phyloP scores from a whole-genome alignment of 2,888 invertebrate species.

The Carcina quercana region DNA sequence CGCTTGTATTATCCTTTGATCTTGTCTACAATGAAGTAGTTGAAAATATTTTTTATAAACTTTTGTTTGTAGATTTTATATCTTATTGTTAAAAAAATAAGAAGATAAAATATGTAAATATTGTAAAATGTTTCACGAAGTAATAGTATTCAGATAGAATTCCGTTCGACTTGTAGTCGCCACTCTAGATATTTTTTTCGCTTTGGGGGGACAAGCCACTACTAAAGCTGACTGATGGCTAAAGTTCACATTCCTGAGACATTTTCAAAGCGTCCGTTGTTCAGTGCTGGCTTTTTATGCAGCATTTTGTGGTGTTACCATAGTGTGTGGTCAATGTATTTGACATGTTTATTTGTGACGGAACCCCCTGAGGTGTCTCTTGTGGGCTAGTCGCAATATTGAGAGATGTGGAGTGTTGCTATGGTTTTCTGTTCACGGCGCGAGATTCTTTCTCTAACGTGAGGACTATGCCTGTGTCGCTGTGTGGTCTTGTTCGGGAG shows the following conservation, averaged over 20 bases:
- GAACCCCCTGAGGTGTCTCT: slow-evolving; percentile 37
- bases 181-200: too few species aligned
- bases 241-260: neutral
- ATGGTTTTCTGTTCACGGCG: slow-evolving; percentile 1
- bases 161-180: too few species aligned
- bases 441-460: slow-evolving; percentile 1
- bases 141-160: too few species aligned
- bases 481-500: slow-evolving; percentile 11
- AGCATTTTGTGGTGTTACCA: slow-evolving; percentile 2
- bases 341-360: slow-evolving; percentile 27
- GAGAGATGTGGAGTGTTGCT: neutral
- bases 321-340: neutral
- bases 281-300: neutral
- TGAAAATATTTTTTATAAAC: too few species aligned
- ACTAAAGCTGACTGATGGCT: neutral
- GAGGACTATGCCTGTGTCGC: slow-evolving; percentile 2
- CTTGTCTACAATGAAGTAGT: too few species aligned
- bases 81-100: too few species aligned
- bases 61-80: too few species aligned
- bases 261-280: slow-evolving; percentile 1
- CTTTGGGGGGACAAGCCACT: slow-evolving; percentile 1
- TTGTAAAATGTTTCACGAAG: too few species aligned
- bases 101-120: too few species aligned
- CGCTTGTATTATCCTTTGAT: too few species aligned
- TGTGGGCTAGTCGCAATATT: slow-evolving; percentile 42